A percentile compares a stretch with the other conserved stretches of the same genome.
phyloP scores from a whole-genome alignment of 2,113 vertebrate genomes.

The Arothron firmamentum region DNA sequence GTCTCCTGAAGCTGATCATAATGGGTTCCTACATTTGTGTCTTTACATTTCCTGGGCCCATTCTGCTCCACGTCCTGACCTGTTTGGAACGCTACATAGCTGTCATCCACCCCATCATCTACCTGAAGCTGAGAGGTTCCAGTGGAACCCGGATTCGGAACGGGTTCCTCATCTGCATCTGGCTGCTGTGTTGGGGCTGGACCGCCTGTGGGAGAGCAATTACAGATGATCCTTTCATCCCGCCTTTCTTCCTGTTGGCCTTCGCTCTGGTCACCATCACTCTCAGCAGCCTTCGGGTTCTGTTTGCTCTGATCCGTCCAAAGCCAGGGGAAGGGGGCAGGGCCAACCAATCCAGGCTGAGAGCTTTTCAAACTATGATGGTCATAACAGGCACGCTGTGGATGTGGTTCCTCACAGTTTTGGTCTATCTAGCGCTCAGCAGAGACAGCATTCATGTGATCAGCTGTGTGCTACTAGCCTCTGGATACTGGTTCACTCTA shows the following conservation, averaged over 20 bases:
- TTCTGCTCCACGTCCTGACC: neutral
- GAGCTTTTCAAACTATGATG: too few relatives aligned
- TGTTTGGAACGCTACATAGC: too few relatives aligned
- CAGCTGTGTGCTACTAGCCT: accelerated
- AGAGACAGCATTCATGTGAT: too few relatives aligned
- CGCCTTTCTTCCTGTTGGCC: neutral
- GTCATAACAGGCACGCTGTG: neutral
- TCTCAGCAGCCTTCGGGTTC: conserved; percentile 22
- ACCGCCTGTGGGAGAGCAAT: accelerated
- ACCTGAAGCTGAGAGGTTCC: conserved; percentile 1
- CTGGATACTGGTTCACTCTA: neutral
- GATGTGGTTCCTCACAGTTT: neutral
- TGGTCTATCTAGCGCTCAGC: neutral
- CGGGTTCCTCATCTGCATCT: neutral
- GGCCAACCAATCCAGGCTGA: conserved; percentile 22
- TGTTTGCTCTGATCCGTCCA: conserved; percentile 30
- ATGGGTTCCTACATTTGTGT: accelerated
- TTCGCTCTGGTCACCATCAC: neutral
- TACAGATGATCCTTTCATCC: accelerated
- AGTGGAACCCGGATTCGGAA: neutral
- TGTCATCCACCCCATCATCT: conserved; percentile 29
- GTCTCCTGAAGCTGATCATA: accelerated
- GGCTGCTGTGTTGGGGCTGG: neutral
- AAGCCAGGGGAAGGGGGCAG: neutral
- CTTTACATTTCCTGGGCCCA: neutral